Base-by-base conservation (phyloP, 1,140 invertebrate genomes). In the Bombus vancouverensis region DNA sequence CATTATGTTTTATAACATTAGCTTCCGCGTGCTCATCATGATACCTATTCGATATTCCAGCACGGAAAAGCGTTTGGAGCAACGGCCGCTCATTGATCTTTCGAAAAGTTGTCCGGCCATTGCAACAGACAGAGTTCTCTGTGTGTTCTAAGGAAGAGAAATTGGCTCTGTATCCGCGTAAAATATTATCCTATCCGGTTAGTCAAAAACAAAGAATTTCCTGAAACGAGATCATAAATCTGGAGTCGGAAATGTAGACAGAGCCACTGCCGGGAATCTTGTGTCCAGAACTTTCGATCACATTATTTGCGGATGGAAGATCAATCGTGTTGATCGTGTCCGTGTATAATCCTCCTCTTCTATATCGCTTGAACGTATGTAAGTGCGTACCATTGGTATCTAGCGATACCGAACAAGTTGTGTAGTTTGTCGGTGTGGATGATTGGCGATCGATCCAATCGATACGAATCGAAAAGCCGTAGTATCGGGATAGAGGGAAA, bases 101-200 rank as follows among this genome's bases (percentile, higher is more conserved):
- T 22, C 0, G 10, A 53, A 32, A 75, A 76, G 57, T 82, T 28
- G 32, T 6, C 28, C 3, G 39, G 25, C 12, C 13, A 12, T 44
- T 15, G 18, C 34, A 10, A 32, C 6, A n/a, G 13, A 57, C n/a
- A 4, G 22, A 22, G 22, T 42, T 25, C n/a, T 34, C 39, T 5
- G 3, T 15, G n/a, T 15, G 32, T 22, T 18, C 42, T 32, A 12
- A n/a, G 13, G 9, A n/a, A 66, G 32, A 34, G 59, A 66, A 66
- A 66, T 66, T 25, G 12, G 22, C 13, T 53, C 22, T 13, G 47
- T n/a, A 65, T 37, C 22, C 25, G 39, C 39, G 47, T 88, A 88
- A 89, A 88, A 88, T 88, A 88, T 75, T 79, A 88, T 86, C 25
- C 42, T 18, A 65, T 74, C 15, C 37, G 44, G 12, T 18, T 34